Percentiles rank a stretch among this genome's conserved stretches.
Evolutionary conservation across 2,113 vertebrate genomes (phyloP).

Genomic region (Cryptomyrus ogoouensis): DNA sequence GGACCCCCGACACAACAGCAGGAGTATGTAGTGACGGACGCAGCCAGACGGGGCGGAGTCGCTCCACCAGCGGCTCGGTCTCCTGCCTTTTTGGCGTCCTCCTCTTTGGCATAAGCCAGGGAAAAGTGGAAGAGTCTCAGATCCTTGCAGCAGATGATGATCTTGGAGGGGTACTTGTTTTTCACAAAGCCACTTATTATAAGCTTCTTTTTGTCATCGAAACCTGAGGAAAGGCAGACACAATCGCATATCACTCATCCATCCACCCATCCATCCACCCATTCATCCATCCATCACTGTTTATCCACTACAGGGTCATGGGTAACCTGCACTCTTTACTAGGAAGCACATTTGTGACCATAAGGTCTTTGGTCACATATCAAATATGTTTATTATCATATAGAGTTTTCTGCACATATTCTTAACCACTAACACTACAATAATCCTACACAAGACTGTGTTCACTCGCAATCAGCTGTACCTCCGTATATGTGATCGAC

Average conservation of each 20-base stretch:
- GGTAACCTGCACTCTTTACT: background rate
- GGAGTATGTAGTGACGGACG: background rate
- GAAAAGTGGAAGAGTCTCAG: constrained; percentile 78
- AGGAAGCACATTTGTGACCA: background rate
- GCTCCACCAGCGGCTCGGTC: background rate
- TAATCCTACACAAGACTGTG: background rate
- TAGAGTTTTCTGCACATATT: background rate
- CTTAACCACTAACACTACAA: background rate
- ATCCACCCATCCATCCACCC: background rate
- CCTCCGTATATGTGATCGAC: constrained; percentile 82
- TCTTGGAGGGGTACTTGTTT: constrained; percentile 71
- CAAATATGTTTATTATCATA: background rate
- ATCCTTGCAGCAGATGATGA: constrained; percentile 80
- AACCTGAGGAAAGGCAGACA: constrained; percentile 55
- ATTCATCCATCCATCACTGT: background rate
- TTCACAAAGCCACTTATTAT: constrained; percentile 60
- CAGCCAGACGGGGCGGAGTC: background rate
- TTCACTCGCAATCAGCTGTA: constrained; percentile 37
- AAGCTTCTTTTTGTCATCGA: constrained; percentile 79
- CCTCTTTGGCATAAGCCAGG: constrained; percentile 75
- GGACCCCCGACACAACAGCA: background rate
- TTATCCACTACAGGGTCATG: background rate
- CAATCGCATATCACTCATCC: background rate
- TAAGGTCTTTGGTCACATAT: background rate
- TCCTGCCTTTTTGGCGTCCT: constrained; percentile 77